Evolutionary conservation across 2,888 invertebrate genomes (phyloP).

Genomic region (Limnephilus auricula): DNA sequence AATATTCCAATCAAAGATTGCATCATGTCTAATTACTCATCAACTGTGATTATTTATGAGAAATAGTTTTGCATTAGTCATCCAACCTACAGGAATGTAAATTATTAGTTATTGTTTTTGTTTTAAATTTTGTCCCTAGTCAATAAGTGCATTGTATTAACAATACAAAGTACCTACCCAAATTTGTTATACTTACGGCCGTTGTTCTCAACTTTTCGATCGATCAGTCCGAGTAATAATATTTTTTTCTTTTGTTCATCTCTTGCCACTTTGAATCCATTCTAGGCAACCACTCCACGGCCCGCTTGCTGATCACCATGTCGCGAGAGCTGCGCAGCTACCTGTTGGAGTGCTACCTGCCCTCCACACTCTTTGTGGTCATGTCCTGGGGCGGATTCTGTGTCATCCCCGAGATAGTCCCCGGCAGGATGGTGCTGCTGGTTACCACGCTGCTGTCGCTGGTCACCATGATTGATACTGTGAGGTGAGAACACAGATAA

Average conservation of each 20-base stretch:
- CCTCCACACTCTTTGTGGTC: slow-evolving; percentile 81
- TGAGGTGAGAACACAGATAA: slow-evolving; percentile 72
- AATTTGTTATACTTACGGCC: too few relatives aligned
- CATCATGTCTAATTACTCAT: too few relatives aligned
- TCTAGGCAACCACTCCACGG: slow-evolving; percentile 80
- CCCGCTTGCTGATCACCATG: slow-evolving; percentile 79
- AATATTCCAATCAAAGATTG: too few relatives aligned
- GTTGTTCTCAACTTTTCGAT: too few relatives aligned
- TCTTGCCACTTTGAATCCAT: neutral
- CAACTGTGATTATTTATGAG: too few relatives aligned
- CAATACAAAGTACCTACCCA: too few relatives aligned
- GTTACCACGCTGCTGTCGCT: slow-evolving; percentile 81
- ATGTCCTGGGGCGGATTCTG: slow-evolving; percentile 84
- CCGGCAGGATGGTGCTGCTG: slow-evolving; percentile 81
- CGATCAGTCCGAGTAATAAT: too few relatives aligned
- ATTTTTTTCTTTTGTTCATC: neutral
- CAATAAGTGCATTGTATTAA: too few relatives aligned
- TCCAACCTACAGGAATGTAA: too few relatives aligned
- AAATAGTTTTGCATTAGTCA: too few relatives aligned
- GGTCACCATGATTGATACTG: slow-evolving; percentile 83
- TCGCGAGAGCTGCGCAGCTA: slow-evolving; percentile 81
- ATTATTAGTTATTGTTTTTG: too few relatives aligned
- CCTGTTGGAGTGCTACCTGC: slow-evolving; percentile 81
- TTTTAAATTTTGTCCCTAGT: too few relatives aligned
- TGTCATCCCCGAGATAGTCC: slow-evolving; percentile 82